Evolutionary conservation across 2,797 vertebrate genomes (phyloP).

Genomic region (Pantherophis vulpinus): DNA sequence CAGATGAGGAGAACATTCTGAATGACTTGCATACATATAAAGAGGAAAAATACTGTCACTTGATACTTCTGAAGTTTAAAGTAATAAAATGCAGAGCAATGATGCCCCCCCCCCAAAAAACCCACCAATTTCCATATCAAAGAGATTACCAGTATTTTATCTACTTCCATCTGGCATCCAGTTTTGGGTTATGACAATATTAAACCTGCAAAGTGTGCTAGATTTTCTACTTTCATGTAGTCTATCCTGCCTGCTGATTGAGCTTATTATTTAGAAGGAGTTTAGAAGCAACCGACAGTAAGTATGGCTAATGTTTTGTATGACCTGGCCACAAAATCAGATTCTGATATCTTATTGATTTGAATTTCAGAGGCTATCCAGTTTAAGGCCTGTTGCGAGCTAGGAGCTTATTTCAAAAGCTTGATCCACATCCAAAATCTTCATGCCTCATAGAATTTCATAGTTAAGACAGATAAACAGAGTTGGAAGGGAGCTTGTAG

Average conservation of each 20-base stretch:
- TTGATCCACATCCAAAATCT: neutral
- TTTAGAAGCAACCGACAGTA: neutral
- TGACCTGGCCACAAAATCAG: neutral
- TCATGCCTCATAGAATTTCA: neutral
- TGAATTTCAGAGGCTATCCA: neutral
- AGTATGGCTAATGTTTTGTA: neutral
- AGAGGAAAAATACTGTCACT: neutral
- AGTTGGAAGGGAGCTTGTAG: too few relatives aligned
- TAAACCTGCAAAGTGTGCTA: neutral
- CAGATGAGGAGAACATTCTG: neutral
- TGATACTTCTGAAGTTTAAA: slow-evolving; percentile 22
- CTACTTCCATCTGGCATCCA: neutral
- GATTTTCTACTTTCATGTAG: neutral
- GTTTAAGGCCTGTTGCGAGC: neutral
- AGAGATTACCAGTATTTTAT: slow-evolving; percentile 3
- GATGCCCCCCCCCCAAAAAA: neutral
- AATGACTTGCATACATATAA: neutral
- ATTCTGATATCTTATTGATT: neutral
- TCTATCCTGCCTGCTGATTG: neutral
- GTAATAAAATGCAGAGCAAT: slow-evolving; percentile 6
- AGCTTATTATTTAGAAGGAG: neutral
- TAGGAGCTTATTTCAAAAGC: neutral
- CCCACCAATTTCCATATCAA: slow-evolving; percentile 33
- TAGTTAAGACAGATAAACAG: neutral
- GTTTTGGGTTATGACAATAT: neutral